Evolutionary conservation across 2,888 invertebrate genomes (phyloP).

Genomic region (Folsomia manolachei): DNA sequence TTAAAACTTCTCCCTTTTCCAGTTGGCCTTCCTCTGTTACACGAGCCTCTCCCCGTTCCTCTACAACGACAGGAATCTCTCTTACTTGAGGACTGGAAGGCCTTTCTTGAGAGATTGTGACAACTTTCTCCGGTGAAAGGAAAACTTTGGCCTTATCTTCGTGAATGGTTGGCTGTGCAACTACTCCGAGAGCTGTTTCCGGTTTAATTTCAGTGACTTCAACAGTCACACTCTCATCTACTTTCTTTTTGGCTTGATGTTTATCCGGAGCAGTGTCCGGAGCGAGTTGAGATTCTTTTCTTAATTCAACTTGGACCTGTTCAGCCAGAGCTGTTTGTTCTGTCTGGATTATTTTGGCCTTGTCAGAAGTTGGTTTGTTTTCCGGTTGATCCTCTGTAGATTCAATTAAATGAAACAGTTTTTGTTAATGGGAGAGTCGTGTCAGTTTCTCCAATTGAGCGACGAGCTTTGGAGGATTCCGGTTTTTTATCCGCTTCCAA

Average conservation of each 20-base stretch:
- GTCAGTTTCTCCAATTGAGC: not conserved
- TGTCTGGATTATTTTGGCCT: not conserved
- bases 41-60: not conserved
- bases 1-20: conserved; percentile 10
- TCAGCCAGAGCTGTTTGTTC: not conserved
- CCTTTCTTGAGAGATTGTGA: not conserved
- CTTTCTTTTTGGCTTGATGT: not conserved
- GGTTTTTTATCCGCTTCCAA: not conserved
- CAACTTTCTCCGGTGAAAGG: not conserved
- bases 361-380: not conserved
- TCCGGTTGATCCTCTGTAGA: not conserved
- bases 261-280: not conserved
- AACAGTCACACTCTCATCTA: not conserved
- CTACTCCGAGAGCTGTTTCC: not conserved
- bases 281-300: not conserved
- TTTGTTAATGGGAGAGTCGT: not conserved
- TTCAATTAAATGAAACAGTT: not conserved
- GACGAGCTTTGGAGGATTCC: not conserved
- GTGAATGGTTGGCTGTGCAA: not conserved
- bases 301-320: not conserved
- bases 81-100: conserved; percentile 10
- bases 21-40: not conserved
- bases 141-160: not conserved
- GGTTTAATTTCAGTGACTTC: not conserved
- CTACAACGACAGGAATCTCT: conserved; percentile 11